Percentiles rank a stretch among this genome's conserved stretches.
Conservation (phyloP, 2,888 invertebrate genomes). For the Erpobdella octoculata region DNA sequence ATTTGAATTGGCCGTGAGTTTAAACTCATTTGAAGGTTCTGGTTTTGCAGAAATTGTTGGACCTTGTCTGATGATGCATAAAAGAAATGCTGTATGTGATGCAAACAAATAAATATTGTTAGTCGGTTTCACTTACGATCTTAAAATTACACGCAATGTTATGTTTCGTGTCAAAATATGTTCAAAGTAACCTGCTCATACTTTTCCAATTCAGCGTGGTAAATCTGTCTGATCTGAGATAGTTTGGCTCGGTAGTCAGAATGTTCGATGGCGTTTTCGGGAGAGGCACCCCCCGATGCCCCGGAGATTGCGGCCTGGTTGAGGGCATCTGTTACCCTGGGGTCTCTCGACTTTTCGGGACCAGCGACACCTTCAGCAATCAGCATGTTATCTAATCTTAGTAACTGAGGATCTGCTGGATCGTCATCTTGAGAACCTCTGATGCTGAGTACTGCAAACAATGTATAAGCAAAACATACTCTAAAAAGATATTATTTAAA, state of each 20-base stretch:
- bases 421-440: constrained; percentile 95
- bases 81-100: no score
- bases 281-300: constrained; percentile 52
- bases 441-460: constrained; percentile 70
- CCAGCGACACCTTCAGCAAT: constrained; percentile 73
- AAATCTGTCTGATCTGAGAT: constrained; percentile 94
- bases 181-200: constrained; percentile 70
- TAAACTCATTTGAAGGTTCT: no score
- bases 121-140: no score
- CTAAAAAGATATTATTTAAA: no score
- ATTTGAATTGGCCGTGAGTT: no score
- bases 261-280: constrained; percentile 72
- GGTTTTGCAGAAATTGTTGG: no score
- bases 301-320: constrained; percentile 44
- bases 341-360: constrained; percentile 51
- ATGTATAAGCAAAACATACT: no score
- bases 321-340: constrained; percentile 48
- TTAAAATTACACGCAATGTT: no score
- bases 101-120: no score
- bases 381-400: constrained; percentile 97
- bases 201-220: constrained; percentile 97
- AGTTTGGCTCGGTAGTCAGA: constrained; percentile 97
- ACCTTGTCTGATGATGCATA: no score
- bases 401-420: constrained; percentile 92
- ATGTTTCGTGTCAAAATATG: no score